phyloP scores from a whole-genome alignment of 2,113 vertebrate species.

The Macroglossus sobrinus region DNA sequence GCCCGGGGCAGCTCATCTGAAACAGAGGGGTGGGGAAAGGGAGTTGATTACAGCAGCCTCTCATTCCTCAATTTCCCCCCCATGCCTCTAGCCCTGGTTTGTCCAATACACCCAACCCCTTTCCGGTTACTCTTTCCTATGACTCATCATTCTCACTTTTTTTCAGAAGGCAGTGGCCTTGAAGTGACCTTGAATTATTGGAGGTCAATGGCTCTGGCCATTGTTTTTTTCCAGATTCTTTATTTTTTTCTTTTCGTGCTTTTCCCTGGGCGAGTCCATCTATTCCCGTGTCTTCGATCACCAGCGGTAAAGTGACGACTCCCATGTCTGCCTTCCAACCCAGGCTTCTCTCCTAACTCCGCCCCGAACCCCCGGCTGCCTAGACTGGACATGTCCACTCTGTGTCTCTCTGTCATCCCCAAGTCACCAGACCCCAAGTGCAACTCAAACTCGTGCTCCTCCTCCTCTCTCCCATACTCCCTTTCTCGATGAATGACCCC shows the following conservation, averaged over 20 bases:
- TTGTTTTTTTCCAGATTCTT: background rate
- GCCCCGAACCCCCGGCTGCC: background rate
- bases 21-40: background rate
- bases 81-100: background rate
- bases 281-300: background rate
- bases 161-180: background rate
- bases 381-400: background rate
- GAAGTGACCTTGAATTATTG: background rate
- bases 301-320: background rate
- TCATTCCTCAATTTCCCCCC: background rate
- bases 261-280: background rate
- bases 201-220: background rate
- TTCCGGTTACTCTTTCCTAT: background rate
- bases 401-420: background rate
- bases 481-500: background rate
- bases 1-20: slow-evolving; percentile 85
- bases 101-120: background rate
- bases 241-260: background rate
- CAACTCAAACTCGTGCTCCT: background rate
- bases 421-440: background rate
- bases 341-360: background rate
- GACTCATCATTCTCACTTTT: background rate
- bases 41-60: background rate
- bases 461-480: background rate
- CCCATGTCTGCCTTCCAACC: background rate